These are phyloP conservation scores for Halichoerus grypus DNA, from an alignment of 2,113 vertebrate genomes.

Conservation along the genomic window DNA sequence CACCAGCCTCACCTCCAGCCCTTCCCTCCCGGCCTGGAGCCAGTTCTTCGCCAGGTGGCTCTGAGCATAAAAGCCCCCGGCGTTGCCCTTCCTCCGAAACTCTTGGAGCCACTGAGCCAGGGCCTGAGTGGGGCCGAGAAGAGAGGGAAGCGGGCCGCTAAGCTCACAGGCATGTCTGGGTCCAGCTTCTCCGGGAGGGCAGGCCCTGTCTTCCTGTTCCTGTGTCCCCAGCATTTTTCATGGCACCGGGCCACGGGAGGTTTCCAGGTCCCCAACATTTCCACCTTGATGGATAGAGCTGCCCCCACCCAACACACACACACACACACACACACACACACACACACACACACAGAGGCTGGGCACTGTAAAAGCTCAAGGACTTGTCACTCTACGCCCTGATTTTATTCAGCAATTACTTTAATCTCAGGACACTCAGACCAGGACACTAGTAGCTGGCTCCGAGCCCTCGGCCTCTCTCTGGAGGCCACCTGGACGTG, in stretches of 20 bases:
- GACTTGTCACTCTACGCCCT: background rate
- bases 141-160: rapidly evolving
- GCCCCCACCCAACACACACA: background rate
- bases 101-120: background rate
- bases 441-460: background rate
- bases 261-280: background rate
- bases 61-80: rapidly evolving
- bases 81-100: too few species aligned
- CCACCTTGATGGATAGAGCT: background rate
- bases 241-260: rapidly evolving
- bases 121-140: background rate
- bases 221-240: too few species aligned
- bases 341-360: background rate
- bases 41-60: background rate
- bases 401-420: constrained; percentile 7
- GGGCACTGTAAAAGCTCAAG: background rate
- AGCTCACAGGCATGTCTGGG: rapidly evolving
- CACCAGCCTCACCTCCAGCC: too few species aligned
- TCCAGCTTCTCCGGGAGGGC: background rate
- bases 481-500: background rate
- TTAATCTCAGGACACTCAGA: constrained; percentile 65
- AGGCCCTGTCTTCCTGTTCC: background rate
- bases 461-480: background rate
- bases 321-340: rapidly evolving
- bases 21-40: too few species aligned